Percentiles rank a stretch among this genome's conserved stretches.
These are phyloP conservation scores for Edolisoma coerulescens DNA, from an alignment of 2,113 vertebrate species.

Conservation along the genomic window DNA sequence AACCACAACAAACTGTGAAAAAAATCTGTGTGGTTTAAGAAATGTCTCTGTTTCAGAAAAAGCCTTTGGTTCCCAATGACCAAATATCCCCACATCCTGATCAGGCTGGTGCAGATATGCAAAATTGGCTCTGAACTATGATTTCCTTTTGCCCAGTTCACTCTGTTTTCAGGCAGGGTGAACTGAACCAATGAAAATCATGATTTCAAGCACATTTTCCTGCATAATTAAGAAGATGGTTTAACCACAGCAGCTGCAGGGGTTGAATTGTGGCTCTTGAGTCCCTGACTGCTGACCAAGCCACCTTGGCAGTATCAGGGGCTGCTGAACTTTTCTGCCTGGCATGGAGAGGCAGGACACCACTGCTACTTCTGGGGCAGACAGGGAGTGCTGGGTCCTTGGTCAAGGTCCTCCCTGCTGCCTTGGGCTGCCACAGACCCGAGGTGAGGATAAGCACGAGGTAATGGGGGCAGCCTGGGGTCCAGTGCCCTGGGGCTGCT, in stretches of 20 bases:
- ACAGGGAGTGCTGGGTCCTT: not conserved
- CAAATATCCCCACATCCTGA: not conserved
- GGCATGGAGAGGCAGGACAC: not conserved
- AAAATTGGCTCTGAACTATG: not conserved
- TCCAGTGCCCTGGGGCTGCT: not conserved
- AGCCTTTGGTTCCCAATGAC: not conserved
- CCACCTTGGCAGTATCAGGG: not conserved
- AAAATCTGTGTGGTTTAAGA: not conserved
- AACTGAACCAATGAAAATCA: not conserved
- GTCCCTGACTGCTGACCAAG: not conserved
- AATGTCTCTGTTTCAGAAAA: not conserved
- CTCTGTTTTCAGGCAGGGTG: not conserved
- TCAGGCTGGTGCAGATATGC: not conserved
- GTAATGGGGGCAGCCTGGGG: too few species aligned
- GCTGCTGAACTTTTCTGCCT: not conserved
- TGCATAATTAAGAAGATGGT: not conserved
- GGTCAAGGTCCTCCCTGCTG: not conserved
- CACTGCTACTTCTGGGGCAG: not conserved
- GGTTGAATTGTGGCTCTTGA: not conserved
- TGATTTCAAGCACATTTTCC: constrained; percentile 21
- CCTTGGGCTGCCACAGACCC: not conserved
- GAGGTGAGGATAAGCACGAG: not conserved
- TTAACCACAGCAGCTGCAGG: not conserved
- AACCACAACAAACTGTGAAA: not conserved
- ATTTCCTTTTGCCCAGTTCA: not conserved